Evolutionary conservation across 2,113 vertebrate species (phyloP).

Genomic region (Maccullochella peelii): DNA sequence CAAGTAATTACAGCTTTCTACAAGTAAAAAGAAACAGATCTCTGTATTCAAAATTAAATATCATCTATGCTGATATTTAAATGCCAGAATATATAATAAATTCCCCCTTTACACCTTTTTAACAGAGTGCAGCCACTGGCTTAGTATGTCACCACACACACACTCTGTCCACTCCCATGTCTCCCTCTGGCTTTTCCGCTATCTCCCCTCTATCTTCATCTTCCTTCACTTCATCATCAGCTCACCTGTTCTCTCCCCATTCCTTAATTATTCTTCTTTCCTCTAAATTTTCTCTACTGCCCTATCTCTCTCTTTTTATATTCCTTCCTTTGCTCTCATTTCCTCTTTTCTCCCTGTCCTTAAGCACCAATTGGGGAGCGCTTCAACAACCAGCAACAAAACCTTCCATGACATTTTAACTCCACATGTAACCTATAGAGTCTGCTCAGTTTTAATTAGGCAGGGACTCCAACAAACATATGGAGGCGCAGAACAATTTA

Average conservation of each 20-base stretch:
- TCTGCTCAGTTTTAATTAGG: conserved; percentile 53
- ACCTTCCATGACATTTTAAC: conserved; percentile 31
- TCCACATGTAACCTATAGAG: conserved; percentile 8
- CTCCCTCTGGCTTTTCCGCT: background rate
- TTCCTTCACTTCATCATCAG: background rate
- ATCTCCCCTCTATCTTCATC: background rate
- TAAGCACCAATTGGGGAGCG: background rate
- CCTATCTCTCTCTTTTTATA: too few species aligned
- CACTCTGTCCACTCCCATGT: background rate
- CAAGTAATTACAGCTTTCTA: too few species aligned
- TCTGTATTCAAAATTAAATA: too few species aligned
- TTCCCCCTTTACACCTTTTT: too few species aligned
- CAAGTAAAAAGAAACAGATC: too few species aligned
- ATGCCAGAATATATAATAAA: too few species aligned
- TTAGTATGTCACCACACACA: background rate
- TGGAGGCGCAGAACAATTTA: conserved; percentile 41
- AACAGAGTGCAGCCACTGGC: background rate
- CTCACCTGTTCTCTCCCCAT: background rate
- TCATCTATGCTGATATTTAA: too few species aligned
- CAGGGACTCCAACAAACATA: conserved; percentile 45
- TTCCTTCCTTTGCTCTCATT: too few species aligned
- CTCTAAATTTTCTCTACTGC: background rate
- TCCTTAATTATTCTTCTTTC: background rate
- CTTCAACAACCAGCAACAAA: conserved; percentile 1
- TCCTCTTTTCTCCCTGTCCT: background rate